A percentile compares a stretch with the other conserved stretches of the same genome.
These are phyloP conservation scores for Spodoptera littoralis DNA, from an alignment of 2,888 invertebrate genomes.

Conservation along the genomic window DNA sequence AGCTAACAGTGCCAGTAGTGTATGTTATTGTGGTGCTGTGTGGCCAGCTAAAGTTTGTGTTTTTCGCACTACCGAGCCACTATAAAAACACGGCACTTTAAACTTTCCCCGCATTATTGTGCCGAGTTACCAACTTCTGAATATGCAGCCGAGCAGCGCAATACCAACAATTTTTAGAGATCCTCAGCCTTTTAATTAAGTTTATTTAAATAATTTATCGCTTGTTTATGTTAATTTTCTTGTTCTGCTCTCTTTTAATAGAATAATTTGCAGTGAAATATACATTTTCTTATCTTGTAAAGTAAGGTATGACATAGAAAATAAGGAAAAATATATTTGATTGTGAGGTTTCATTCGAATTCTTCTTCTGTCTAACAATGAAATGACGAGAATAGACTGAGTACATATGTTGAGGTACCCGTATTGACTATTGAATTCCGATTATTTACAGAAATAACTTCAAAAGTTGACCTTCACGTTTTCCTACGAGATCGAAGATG, in stretches of 20 bases:
- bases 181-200: constrained; percentile 48
- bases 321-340: too few relatives aligned
- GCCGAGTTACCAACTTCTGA: constrained; percentile 54
- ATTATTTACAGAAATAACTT: not conserved
- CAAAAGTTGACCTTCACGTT: constrained; percentile 5
- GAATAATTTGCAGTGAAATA: constrained; percentile 15
- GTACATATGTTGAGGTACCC: too few relatives aligned
- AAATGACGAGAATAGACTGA: too few relatives aligned
- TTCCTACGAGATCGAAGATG: not conserved
- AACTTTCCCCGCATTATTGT: constrained; percentile 60
- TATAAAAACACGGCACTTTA: constrained; percentile 64
- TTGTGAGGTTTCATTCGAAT: too few relatives aligned
- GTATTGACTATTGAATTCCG: too few relatives aligned
- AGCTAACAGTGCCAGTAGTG: constrained; percentile 16
- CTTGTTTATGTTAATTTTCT: constrained; percentile 29
- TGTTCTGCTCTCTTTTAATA: constrained; percentile 27
- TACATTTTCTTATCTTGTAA: constrained; percentile 12
- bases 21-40: constrained; percentile 41
- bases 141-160: constrained; percentile 47
- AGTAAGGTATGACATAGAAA: too few relatives aligned
- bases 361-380: too few relatives aligned
- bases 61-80: constrained; percentile 42
- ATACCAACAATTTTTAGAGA: constrained; percentile 48
- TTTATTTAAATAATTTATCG: constrained; percentile 41
- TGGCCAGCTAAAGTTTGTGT: constrained; percentile 48